These are phyloP conservation scores for Brenthis hecate DNA, from an alignment of 2,888 invertebrate genomes.

Conservation along the genomic window DNA sequence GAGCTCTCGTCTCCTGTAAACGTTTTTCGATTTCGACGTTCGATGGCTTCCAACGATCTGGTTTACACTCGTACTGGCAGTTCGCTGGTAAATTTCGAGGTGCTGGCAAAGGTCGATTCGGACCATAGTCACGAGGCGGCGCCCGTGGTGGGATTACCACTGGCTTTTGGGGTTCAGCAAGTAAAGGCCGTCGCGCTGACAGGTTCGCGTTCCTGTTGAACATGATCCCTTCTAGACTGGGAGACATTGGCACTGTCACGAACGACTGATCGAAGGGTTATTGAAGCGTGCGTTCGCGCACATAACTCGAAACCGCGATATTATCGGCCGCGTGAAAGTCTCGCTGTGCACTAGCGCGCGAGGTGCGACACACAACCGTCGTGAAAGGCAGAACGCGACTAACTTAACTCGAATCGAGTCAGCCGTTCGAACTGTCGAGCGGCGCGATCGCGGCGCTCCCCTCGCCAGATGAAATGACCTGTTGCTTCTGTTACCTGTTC, in stretches of 20 bases:
- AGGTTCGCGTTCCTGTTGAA: slow-evolving; percentile 75
- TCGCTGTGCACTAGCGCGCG: slow-evolving; percentile 47
- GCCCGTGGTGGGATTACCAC: slow-evolving; percentile 71
- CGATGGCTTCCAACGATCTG: slow-evolving; percentile 76
- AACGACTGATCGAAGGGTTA: slow-evolving; percentile 55
- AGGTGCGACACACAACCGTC: slow-evolving; percentile 49
- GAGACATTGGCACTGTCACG: slow-evolving; percentile 79
- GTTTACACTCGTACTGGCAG: slow-evolving; percentile 64
- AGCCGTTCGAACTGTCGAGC: slow-evolving; percentile 41
- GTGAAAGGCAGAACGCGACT: slow-evolving; percentile 61
- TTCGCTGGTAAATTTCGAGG: slow-evolving; percentile 60
- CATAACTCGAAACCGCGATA: slow-evolving; percentile 66
- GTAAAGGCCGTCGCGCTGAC: slow-evolving; percentile 76
- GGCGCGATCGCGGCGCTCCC: slow-evolving; percentile 56
- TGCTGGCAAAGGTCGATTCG: slow-evolving; percentile 64
- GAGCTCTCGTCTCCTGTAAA: slow-evolving; percentile 68
- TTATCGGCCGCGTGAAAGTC: slow-evolving; percentile 56
- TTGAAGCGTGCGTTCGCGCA: slow-evolving; percentile 70
- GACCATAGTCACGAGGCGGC: slow-evolving; percentile 71
- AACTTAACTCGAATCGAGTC: slow-evolving; percentile 45
- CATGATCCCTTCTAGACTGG: slow-evolving; percentile 78
- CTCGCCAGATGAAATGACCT: slow-evolving; percentile 75
- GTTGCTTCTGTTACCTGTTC: slow-evolving; percentile 80
- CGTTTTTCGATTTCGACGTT: slow-evolving; percentile 76
- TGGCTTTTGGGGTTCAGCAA: slow-evolving; percentile 77